Percentiles rank a stretch among this genome's conserved stretches.
These are phyloP conservation scores for Liolophura sinensis DNA, from an alignment of 1,140 invertebrate species.

Conservation along the genomic window DNA sequence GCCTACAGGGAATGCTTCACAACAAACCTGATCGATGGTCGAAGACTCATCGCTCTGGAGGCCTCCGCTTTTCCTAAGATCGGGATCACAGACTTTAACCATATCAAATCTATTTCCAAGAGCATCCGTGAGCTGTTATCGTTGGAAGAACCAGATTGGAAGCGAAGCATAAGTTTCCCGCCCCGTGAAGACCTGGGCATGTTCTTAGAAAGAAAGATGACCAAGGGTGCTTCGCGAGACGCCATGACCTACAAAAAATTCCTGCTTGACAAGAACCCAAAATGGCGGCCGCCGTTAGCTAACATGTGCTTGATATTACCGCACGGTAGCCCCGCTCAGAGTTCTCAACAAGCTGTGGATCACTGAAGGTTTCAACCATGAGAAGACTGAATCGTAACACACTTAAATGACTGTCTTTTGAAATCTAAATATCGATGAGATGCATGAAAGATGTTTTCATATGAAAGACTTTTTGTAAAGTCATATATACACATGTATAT, in stretches of 20 bases:
- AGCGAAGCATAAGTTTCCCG: constrained; percentile 50
- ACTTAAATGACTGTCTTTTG: too few species aligned
- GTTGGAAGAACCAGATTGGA: constrained; percentile 55
- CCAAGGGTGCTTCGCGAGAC: constrained; percentile 40
- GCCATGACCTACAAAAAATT: constrained; percentile 42
- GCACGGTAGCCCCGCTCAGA: constrained; percentile 4
- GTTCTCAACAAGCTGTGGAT: too few species aligned
- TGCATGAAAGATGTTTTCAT: too few species aligned
- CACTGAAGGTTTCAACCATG: too few species aligned
- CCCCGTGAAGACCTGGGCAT: constrained; percentile 49
- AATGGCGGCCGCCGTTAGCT: constrained; percentile 48
- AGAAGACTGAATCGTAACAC: too few species aligned
- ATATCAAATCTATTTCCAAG: constrained; percentile 57
- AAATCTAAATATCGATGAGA: too few species aligned
- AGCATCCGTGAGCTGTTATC: constrained; percentile 49
- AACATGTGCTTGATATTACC: constrained; percentile 49
- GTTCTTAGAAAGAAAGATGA: constrained; percentile 45
- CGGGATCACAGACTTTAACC: constrained; percentile 58
- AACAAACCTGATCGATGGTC: constrained; percentile 54
- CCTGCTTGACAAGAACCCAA: constrained; percentile 31
- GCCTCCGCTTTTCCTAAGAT: constrained; percentile 55
- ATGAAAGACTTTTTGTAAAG: too few species aligned
- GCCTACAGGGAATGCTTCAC: constrained; percentile 51
- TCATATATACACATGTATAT: too few species aligned
- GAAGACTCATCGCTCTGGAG: constrained; percentile 47